These are phyloP conservation scores for Kryptopterus vitreolus DNA, from an alignment of 2,797 vertebrate species.

Conservation along the genomic window DNA sequence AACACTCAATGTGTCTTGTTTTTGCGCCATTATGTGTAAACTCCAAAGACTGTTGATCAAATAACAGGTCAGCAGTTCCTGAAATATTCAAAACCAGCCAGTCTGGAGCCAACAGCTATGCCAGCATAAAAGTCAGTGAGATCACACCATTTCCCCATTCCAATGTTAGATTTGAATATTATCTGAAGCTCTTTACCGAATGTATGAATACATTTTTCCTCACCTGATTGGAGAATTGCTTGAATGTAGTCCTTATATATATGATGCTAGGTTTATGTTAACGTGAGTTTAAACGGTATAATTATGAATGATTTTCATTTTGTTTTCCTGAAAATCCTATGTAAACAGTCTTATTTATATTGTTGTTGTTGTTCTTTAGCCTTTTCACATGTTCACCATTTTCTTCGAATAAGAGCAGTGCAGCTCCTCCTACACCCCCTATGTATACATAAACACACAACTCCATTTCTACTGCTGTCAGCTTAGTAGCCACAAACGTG, in stretches of 20 bases:
- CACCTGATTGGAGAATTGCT: neutral
- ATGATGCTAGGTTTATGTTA: neutral
- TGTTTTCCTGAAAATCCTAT: neutral
- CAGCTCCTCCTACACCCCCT: neutral
- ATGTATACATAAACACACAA: slow-evolving; percentile 40
- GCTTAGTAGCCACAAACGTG: slow-evolving; percentile 28
- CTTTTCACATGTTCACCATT: neutral
- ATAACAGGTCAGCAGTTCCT: neutral
- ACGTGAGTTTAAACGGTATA: neutral
- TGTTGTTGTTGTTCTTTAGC: too few species aligned
- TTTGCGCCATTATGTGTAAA: neutral
- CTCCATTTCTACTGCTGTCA: slow-evolving; percentile 41
- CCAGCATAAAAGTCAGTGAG: neutral
- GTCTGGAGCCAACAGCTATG: neutral
- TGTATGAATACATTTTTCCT: neutral
- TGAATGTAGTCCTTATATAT: neutral
- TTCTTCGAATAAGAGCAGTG: neutral
- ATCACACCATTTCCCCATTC: neutral
- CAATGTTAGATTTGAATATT: neutral
- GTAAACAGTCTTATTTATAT: too few species aligned
- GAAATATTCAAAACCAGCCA: neutral
- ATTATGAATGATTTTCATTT: neutral
- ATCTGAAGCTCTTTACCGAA: neutral
- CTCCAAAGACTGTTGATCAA: neutral
- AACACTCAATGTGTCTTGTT: neutral